Evolutionary conservation across 2,113 vertebrate genomes (phyloP).

Genomic region (Mellivora capensis): DNA sequence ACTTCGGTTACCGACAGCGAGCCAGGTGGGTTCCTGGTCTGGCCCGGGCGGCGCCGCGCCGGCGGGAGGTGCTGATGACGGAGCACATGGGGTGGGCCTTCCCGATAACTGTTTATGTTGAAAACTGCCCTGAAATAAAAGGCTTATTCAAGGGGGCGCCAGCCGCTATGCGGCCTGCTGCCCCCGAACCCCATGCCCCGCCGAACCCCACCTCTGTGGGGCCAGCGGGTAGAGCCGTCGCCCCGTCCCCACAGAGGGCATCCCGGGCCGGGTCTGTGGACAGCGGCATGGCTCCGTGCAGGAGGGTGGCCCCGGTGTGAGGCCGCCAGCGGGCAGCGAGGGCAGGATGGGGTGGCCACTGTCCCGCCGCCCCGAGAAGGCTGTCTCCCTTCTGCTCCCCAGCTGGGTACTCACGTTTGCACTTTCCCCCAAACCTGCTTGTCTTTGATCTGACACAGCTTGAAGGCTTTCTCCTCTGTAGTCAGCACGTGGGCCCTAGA

Average conservation of each 20-base stretch:
- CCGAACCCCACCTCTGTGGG: background rate
- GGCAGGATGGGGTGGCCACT: background rate
- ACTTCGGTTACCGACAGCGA: accelerated
- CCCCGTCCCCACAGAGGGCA: background rate
- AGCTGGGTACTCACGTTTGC: background rate
- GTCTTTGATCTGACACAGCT: background rate
- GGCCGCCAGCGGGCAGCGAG: too few species aligned
- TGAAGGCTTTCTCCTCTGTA: background rate
- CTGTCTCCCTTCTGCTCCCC: accelerated
- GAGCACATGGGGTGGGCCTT: background rate
- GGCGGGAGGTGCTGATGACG: background rate
- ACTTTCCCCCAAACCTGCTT: background rate
- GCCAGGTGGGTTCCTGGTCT: accelerated
- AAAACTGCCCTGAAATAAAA: background rate
- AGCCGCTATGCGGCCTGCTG: accelerated
- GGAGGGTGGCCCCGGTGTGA: background rate
- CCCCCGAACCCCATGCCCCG: too few species aligned
- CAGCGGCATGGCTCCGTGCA: accelerated
- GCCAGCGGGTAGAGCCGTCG: background rate
- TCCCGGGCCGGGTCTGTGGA: too few species aligned
- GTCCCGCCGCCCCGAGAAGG: accelerated
- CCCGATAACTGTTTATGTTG: background rate
- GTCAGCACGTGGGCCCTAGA: accelerated
- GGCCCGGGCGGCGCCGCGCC: accelerated
- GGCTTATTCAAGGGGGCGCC: background rate